Evolutionary conservation across 2,888 invertebrate genomes (phyloP).

Genomic region (Aromia moschata): DNA sequence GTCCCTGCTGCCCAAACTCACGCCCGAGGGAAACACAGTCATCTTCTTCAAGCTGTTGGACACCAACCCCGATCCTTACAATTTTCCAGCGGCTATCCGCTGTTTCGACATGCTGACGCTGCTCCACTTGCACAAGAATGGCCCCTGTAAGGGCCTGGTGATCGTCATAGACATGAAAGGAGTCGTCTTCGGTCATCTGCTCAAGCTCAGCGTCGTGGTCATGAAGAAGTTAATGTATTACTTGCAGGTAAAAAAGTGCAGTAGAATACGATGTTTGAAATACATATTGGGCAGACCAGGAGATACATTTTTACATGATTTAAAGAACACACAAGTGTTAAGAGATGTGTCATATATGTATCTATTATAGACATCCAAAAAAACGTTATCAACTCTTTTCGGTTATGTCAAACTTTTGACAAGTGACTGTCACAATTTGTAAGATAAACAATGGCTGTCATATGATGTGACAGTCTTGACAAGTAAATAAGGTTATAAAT

Average conservation of each 20-base stretch:
- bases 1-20: conserved; percentile 43
- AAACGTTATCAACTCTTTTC: too few species aligned
- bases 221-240: conserved; percentile 75
- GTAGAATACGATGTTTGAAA: too few species aligned
- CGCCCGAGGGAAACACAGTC: conserved; percentile 50
- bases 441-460: too few species aligned
- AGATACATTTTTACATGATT: too few species aligned
- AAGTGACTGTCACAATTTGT: too few species aligned
- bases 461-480: too few species aligned
- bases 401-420: too few species aligned
- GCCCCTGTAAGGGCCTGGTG: conserved; percentile 67
- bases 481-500: too few species aligned
- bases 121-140: conserved; percentile 66
- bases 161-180: conserved; percentile 73
- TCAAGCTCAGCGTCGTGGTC: conserved; percentile 70
- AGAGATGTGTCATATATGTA: too few species aligned
- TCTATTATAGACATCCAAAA: too few species aligned
- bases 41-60: conserved; percentile 61
- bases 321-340: too few species aligned
- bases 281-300: too few species aligned
- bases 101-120: conserved; percentile 70
- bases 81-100: conserved; percentile 66
- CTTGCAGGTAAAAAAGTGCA: conserved; percentile 72
- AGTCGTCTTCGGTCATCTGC: conserved; percentile 70
- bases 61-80: conserved; percentile 68